Evolutionary conservation across 2,113 vertebrate species (phyloP).

Genomic region (Strigops habroptila): DNA sequence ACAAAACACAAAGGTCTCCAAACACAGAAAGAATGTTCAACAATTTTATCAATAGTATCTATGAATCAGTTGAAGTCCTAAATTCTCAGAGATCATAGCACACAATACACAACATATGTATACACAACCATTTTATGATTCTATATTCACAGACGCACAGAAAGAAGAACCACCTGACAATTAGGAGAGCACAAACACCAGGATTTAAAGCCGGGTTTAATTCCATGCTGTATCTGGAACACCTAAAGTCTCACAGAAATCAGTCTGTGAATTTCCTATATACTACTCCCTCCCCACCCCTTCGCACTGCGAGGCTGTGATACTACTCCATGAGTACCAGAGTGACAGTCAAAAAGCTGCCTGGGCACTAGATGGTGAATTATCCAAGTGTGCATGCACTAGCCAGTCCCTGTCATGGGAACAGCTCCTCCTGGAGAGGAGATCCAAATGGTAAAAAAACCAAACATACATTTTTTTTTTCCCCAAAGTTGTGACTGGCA

Average conservation of each 20-base stretch:
- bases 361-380: accelerated
- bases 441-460: neutral
- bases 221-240: neutral
- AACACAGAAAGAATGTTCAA: neutral
- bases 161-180: neutral
- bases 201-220: neutral
- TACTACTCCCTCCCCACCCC: neutral
- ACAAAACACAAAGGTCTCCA: neutral
- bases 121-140: neutral
- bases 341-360: neutral
- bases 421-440: neutral
- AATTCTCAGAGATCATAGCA: neutral
- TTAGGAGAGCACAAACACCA: neutral
- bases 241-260: neutral
- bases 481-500: neutral
- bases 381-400: neutral
- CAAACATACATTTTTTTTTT: neutral
- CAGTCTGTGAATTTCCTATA: neutral
- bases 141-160: neutral
- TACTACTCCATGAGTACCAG: accelerated
- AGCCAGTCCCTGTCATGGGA: neutral
- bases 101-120: neutral
- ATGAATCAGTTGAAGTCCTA: accelerated
- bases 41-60: neutral
- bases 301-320: neutral